phyloP scores from a whole-genome alignment of 37 sponge, comb jelly and placozoan species.

The Spongia lamella region DNA sequence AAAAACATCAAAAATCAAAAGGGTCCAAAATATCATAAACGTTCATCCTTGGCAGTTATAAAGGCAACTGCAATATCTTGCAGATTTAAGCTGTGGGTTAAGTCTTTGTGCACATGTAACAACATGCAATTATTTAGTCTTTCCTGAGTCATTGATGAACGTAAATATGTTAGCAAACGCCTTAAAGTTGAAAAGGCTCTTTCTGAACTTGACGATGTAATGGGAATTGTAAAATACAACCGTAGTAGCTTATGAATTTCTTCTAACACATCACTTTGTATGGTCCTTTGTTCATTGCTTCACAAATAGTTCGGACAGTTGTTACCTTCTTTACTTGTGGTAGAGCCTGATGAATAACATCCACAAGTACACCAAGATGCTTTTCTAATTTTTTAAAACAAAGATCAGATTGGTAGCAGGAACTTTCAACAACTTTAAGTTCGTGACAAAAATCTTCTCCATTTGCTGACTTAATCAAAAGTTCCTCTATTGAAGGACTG shows the following conservation, averaged over 20 bases:
- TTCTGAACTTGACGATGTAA: constrained; percentile 54
- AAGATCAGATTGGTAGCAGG: constrained; percentile 58
- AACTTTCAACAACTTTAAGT: constrained; percentile 16
- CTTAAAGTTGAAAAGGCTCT: constrained; percentile 42
- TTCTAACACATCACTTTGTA: constrained; percentile 10
- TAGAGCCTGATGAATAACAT: constrained; percentile 15
- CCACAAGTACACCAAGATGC: constrained; percentile 43
- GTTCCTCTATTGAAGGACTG: constrained; percentile 9
- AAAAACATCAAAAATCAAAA: no score
- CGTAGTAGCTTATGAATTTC: constrained; percentile 56
- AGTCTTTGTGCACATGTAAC: constrained; percentile 34
- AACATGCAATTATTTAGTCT: constrained; percentile 41
- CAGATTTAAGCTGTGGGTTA: no score
- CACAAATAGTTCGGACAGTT: constrained; percentile 40
- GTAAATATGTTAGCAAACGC: constrained; percentile 24
- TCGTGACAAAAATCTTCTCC: constrained; percentile 15
- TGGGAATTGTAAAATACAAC: constrained; percentile 51
- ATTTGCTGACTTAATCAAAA: constrained; percentile 51
- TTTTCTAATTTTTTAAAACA: constrained; percentile 14
- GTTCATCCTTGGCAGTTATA: background rate
- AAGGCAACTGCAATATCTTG: background rate
- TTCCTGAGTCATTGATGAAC: constrained; percentile 33
- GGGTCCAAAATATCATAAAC: background rate
- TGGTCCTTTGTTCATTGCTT: constrained; percentile 17
- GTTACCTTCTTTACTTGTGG: constrained; percentile 32